phyloP scores from a whole-genome alignment of 2,888 invertebrate genomes.

The Criorhina ranunculi region DNA sequence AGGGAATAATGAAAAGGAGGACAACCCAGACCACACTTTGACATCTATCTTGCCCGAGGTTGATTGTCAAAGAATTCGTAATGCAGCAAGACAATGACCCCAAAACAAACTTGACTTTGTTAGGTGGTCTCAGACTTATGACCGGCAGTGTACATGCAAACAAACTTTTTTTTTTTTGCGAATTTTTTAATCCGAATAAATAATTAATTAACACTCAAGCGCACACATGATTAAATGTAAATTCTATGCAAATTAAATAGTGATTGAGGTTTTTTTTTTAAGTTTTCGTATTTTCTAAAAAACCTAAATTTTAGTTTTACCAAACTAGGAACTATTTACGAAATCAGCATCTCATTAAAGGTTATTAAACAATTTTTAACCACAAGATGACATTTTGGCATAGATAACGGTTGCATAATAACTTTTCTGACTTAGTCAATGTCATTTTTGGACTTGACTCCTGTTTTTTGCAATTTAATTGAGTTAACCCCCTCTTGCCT shows the following conservation, averaged over 20 bases:
- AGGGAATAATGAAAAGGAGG: too few relatives aligned
- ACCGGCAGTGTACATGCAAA: too few relatives aligned
- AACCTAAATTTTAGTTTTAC: slow-evolving; percentile 8
- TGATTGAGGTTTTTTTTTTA: neutral
- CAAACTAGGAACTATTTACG: slow-evolving; percentile 24
- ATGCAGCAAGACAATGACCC: too few relatives aligned
- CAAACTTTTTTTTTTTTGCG: too few relatives aligned
- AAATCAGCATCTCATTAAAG: slow-evolving; percentile 10
- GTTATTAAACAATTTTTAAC: slow-evolving; percentile 1
- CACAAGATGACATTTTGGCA: slow-evolving; percentile 23
- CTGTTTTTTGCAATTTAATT: slow-evolving; percentile 16
- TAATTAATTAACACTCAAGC: slow-evolving; percentile 13
- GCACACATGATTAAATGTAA: slow-evolving; percentile 12
- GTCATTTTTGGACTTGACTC: neutral
- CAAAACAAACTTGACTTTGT: too few relatives aligned
- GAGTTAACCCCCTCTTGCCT: neutral
- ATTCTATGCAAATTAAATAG: slow-evolving; percentile 27
- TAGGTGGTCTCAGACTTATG: too few relatives aligned
- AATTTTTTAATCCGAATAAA: too few relatives aligned
- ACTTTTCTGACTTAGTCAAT: slow-evolving; percentile 1
- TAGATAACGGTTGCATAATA: slow-evolving; percentile 4
- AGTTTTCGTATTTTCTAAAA: neutral
- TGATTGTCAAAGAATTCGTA: too few relatives aligned
- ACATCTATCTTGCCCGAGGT: too few relatives aligned
- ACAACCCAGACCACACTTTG: too few relatives aligned